Percentiles rank a stretch among this genome's conserved stretches.
Conservation (phyloP, 2,888 invertebrate species). For the Aleiodes testaceus region DNA sequence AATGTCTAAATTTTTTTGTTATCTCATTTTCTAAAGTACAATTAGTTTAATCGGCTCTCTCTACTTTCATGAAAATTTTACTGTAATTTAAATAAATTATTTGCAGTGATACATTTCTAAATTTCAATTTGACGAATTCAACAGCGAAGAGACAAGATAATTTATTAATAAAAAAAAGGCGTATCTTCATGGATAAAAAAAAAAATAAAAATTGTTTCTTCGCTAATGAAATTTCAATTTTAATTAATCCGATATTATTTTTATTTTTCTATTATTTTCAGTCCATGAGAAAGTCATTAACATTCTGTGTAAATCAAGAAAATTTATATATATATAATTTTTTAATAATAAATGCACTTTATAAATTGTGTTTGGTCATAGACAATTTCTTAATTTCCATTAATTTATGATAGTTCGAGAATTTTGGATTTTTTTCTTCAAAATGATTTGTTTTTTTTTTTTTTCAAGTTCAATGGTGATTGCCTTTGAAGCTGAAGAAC, state of each 20-base stretch:
- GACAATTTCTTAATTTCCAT: not conserved
- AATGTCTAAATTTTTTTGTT: conserved; percentile 32
- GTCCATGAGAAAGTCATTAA: conserved; percentile 7
- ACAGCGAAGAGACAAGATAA: no score
- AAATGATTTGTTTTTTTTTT: conserved; percentile 32
- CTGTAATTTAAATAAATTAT: no score
- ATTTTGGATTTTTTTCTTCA: not conserved
- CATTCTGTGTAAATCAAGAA: conserved; percentile 12
- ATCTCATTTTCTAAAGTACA: conserved; percentile 25
- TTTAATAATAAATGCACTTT: conserved; percentile 18
- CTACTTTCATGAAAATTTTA: conserved; percentile 38
- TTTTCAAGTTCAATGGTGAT: conserved; percentile 27
- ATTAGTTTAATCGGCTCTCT: conserved; percentile 29
- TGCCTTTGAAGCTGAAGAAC: conserved; percentile 30
- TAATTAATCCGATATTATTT: no score
- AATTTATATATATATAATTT: conserved; percentile 1
- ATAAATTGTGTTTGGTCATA: conserved; percentile 17
- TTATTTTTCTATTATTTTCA: conserved; percentile 3
- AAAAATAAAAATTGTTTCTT: no score
- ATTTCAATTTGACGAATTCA: no score
- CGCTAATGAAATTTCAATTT: no score
- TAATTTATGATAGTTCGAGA: not conserved
- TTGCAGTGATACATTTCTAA: no score
- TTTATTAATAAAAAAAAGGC: no score
- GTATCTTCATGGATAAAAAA: no score